Evolutionary conservation across 2,888 invertebrate genomes (phyloP).

Genomic region (Calliphora vomitoria): DNA sequence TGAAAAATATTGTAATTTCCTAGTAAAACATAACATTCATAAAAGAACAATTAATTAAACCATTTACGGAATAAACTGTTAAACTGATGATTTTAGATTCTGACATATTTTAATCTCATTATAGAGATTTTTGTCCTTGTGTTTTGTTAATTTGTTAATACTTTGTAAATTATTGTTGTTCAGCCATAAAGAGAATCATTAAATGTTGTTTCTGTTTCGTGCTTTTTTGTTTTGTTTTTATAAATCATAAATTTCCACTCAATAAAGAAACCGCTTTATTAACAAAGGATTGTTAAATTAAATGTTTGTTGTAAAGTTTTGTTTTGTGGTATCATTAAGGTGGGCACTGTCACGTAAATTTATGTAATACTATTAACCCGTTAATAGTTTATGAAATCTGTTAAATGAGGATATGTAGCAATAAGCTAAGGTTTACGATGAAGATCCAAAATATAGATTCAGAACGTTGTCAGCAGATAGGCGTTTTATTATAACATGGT

Average conservation of each 20-base stretch:
- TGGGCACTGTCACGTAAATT: conserved; percentile 51
- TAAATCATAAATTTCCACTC: conserved; percentile 55
- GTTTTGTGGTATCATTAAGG: conserved; percentile 59
- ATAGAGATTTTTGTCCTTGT: conserved; percentile 41
- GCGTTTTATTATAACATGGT: no score
- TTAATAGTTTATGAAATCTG: no score
- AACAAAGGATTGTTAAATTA: conserved; percentile 69
- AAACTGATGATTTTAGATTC: conserved; percentile 20
- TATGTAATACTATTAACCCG: conserved; percentile 34
- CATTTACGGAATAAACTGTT: neutral
- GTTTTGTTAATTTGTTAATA: conserved; percentile 47
- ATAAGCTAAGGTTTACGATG: no score
- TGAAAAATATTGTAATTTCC: neutral
- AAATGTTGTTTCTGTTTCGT: conserved; percentile 29
- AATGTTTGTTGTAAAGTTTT: conserved; percentile 54
- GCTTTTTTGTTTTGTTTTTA: conserved; percentile 22
- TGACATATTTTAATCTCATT: conserved; percentile 47
- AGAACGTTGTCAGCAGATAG: no score
- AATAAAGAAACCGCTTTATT: conserved; percentile 66
- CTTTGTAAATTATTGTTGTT: conserved; percentile 54
- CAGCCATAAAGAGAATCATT: conserved; percentile 43
- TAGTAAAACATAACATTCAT: neutral
- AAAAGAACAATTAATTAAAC: conserved; percentile 58
- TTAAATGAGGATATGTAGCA: no score
- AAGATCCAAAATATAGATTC: no score